These are phyloP conservation scores for Agonum fuliginosum DNA, from an alignment of 2,888 invertebrate species.

Conservation along the genomic window DNA sequence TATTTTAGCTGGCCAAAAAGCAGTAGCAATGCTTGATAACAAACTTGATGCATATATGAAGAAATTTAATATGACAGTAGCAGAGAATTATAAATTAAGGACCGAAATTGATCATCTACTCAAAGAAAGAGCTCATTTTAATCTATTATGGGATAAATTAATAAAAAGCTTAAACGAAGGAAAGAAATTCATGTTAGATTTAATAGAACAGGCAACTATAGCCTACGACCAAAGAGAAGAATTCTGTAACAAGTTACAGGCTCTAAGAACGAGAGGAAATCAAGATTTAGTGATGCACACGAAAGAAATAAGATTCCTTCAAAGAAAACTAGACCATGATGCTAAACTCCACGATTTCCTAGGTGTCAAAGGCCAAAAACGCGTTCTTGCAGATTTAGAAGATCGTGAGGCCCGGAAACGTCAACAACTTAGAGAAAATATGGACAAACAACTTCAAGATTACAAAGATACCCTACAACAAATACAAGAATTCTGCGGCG, in stretches of 20 bases:
- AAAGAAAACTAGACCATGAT: conserved; percentile 90
- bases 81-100: conserved; percentile 83
- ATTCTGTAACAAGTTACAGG: conserved; percentile 86
- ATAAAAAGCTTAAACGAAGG: conserved; percentile 84
- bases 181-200: conserved; percentile 87
- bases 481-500: conserved; percentile 81
- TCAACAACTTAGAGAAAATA: conserved; percentile 79
- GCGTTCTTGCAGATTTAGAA: conserved; percentile 83
- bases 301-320: conserved; percentile 90
- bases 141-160: conserved; percentile 86
- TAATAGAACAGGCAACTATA: conserved; percentile 90
- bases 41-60: conserved; percentile 85
- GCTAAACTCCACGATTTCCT: conserved; percentile 89
- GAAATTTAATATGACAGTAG: conserved; percentile 84
- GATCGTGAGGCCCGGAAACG: conserved; percentile 84
- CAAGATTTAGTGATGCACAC: conserved; percentile 81
- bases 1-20: conserved; percentile 74
- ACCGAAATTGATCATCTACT: conserved; percentile 88
- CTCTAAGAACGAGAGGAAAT: conserved; percentile 85
- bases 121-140: conserved; percentile 88
- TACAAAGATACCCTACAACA: conserved; percentile 85
- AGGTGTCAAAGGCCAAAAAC: conserved; percentile 87
- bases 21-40: conserved; percentile 82
- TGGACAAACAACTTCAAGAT: conserved; percentile 82
- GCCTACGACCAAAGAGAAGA: conserved; percentile 93